Evolutionary conservation across 2,113 vertebrate genomes (phyloP).

Genomic region (Neolamprologus variostigma): DNA sequence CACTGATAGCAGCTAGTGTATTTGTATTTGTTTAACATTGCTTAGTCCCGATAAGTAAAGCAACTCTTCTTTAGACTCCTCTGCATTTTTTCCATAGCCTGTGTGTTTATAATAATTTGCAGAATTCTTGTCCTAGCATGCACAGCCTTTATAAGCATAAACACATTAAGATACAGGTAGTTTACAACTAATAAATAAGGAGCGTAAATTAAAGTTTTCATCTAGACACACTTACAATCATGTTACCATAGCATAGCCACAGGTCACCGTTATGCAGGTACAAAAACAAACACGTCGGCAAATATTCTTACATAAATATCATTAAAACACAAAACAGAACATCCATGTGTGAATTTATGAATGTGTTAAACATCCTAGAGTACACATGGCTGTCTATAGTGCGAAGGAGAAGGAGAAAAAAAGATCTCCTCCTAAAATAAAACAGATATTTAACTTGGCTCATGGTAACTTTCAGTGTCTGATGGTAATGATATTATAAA

Average conservation of each 20-base stretch:
- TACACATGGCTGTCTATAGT: constrained; percentile 56
- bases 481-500: constrained; percentile 76
- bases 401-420: neutral
- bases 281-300: constrained; percentile 36
- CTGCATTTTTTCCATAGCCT: neutral
- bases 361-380: constrained; percentile 51
- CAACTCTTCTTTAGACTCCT: neutral
- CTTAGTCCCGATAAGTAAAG: neutral
- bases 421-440: constrained; percentile 67
- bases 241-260: constrained; percentile 3
- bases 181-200: neutral
- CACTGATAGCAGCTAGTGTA: neutral
- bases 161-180: neutral
- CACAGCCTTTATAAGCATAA: neutral
- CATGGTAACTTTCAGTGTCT: constrained; percentile 52
- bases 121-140: neutral
- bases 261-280: constrained; percentile 1
- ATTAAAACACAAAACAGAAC: constrained; percentile 55
- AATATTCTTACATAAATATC: constrained; percentile 43
- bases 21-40: neutral
- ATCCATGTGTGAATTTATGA: constrained; percentile 48
- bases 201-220: neutral
- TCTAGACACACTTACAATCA: neutral
- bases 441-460: constrained; percentile 77
- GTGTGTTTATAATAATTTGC: neutral